A percentile compares a stretch with the other conserved stretches of the same genome.
Evolutionary conservation across 2,888 invertebrate genomes (phyloP).

Genomic region (Thelaira solivaga): DNA sequence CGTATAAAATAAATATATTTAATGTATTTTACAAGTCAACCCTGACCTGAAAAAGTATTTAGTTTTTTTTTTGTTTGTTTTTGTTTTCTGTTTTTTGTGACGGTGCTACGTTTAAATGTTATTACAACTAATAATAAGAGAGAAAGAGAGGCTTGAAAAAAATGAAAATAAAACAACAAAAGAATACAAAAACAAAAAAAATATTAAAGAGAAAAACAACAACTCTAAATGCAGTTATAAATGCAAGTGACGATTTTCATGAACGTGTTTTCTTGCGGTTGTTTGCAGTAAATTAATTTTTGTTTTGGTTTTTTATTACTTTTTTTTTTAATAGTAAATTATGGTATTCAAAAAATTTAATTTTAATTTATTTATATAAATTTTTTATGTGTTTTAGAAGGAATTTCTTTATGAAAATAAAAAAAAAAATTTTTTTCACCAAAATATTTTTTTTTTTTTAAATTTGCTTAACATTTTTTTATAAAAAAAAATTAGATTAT

Average conservation of each 20-base stretch:
- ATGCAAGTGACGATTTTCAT: conserved; percentile 56
- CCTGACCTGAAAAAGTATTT: conserved; percentile 60
- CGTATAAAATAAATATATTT: conserved; percentile 42
- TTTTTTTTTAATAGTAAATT: not conserved
- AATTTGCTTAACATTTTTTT: too few relatives aligned
- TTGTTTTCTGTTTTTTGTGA: conserved; percentile 15
- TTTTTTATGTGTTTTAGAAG: too few relatives aligned
- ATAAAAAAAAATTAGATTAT: too few relatives aligned
- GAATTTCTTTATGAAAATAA: too few relatives aligned
- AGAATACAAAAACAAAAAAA: too few relatives aligned
- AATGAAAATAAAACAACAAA: not conserved
- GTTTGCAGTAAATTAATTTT: not conserved
- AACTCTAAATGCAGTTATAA: conserved; percentile 53
- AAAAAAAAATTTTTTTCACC: too few relatives aligned
- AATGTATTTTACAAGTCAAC: conserved; percentile 60
- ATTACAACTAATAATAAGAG: conserved; percentile 22
- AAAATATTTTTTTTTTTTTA: too few relatives aligned
- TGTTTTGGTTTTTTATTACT: too few relatives aligned
- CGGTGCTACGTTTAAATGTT: conserved; percentile 27
- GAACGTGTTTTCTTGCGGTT: not conserved
- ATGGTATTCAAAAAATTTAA: not conserved
- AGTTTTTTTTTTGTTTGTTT: conserved; percentile 35
- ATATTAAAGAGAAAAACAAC: too few relatives aligned
- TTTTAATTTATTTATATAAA: not conserved
- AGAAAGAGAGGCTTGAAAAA: conserved; percentile 5